Evolutionary conservation across 1,140 invertebrate genomes (phyloP).

Genomic region (Drosophila ercepeae): DNA sequence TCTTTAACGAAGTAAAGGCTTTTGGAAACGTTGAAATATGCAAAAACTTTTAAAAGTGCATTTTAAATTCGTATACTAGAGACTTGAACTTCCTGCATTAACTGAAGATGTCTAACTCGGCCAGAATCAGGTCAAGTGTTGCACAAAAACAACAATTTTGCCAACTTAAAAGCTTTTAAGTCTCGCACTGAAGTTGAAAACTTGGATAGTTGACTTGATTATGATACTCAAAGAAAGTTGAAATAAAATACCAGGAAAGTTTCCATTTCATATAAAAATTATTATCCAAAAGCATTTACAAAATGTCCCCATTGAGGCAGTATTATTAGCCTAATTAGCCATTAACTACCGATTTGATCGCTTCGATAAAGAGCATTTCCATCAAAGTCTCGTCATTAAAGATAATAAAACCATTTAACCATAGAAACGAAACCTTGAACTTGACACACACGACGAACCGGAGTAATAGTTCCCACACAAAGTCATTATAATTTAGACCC

Average conservation of each 20-base stretch:
- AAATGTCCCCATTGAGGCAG: slow-evolving; percentile 4
- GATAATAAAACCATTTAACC: slow-evolving; percentile 11
- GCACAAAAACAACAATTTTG: background rate
- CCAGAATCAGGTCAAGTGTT: slow-evolving; percentile 37
- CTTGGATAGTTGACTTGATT: slow-evolving; percentile 5
- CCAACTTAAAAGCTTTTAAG: slow-evolving; percentile 21
- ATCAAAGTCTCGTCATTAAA: slow-evolving; percentile 13
- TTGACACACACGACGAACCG: slow-evolving; percentile 40
- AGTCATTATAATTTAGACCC: slow-evolving; percentile 3
- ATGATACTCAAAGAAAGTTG: slow-evolving; percentile 2
- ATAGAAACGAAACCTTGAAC: slow-evolving; percentile 51
- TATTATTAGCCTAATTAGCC: slow-evolving; percentile 4
- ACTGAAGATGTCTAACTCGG: background rate
- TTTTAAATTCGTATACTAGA: background rate
- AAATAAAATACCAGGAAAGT: background rate
- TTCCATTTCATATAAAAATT: background rate
- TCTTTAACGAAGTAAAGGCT: too few species aligned
- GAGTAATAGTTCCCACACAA: slow-evolving; percentile 3
- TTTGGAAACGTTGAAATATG: too few species aligned
- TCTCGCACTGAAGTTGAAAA: background rate
- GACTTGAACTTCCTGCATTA: background rate
- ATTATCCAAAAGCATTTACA: background rate
- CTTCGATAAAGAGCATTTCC: slow-evolving; percentile 8
- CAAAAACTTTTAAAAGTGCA: background rate
- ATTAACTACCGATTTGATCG: slow-evolving; percentile 1